Conservation (phyloP, 2,888 invertebrate genomes). For the Gasteruption jaculator region DNA sequence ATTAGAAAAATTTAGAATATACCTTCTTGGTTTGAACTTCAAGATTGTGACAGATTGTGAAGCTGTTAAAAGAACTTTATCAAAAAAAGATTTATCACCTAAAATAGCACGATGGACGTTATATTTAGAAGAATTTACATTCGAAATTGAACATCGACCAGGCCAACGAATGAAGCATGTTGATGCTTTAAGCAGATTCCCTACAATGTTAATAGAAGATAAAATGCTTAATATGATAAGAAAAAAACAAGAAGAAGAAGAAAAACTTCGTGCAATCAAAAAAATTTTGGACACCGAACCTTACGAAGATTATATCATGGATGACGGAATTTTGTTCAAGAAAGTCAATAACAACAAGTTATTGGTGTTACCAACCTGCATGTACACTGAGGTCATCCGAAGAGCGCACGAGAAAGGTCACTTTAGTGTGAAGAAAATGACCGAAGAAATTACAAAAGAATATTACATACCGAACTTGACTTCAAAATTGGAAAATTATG, state of each 20-base stretch:
- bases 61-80: conserved; percentile 16
- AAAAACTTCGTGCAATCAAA: too few relatives aligned
- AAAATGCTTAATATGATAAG: too few relatives aligned
- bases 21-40: conserved; percentile 18
- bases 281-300: too few relatives aligned
- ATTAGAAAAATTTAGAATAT: conserved; percentile 27
- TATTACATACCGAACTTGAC: conserved; percentile 19
- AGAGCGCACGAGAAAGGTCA: conserved; percentile 18
- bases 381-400: conserved; percentile 17
- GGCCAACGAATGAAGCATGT: conserved; percentile 13
- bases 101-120: conserved; percentile 27
- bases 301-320: conserved; percentile 13
- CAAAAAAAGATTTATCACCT: conserved; percentile 16
- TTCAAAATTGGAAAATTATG: conserved; percentile 16
- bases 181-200: conserved; percentile 18
- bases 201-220: conserved; percentile 14
- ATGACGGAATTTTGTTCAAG: not conserved
- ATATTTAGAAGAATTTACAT: conserved; percentile 16
- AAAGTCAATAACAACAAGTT: conserved; percentile 5
- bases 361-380: conserved; percentile 13
- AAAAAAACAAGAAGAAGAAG: too few relatives aligned
- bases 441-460: conserved; percentile 13
- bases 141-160: conserved; percentile 14
- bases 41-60: conserved; percentile 24
- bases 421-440: conserved; percentile 19